Evolutionary conservation across 2,888 invertebrate species (phyloP), one percentile per base, ranked within the genome.

Genomic region (Mesorhabditis spiculigera): DNA sequence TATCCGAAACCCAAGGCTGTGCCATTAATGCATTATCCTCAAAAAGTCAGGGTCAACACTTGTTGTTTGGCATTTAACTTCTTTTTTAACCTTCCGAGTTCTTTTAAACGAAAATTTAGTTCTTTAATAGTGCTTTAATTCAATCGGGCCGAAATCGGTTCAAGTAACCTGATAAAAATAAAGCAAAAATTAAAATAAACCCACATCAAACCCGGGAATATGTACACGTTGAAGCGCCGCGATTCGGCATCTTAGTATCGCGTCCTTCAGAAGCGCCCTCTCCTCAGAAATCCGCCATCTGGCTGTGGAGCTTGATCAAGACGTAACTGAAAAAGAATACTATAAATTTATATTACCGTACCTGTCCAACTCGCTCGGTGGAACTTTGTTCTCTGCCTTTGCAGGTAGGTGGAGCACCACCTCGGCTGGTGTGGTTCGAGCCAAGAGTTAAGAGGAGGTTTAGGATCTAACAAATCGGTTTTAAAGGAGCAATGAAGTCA

Each of bases 371-470:
- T 66, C 72, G 71, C 66, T 78, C 75, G 65, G n/a, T 75, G 71
- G 42, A 76, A 71, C 63, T 78, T 78, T 50, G 73, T 71, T 62
- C 71, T 69, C 64, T 78, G 76, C 44, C 76, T 43, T 6, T 71
- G 66, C 61, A 78, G 71, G 72, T 76, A 78, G 16, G 64, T 68
- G 58, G n/a, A 75, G 68, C 8, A 75, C 78, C n/a, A 78, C 74
- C n/a, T 72, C 72, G 4, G 64, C 28, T 0, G 77, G 72, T 8
- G 76, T 75, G 3, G 76, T 78, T 58, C 78, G 50, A 5, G 78
- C 78, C 45, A 78, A 58, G 0, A 78, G 70, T n/a, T 76, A 71
- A 5, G 76, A 75, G 8, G 76, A 76, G 71, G 65, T 76, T 76
- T 50, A 78, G 65, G 8, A 75, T 73, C 65, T 71, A 64, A 10